phyloP scores from a whole-genome alignment of 2,113 vertebrate genomes.

The Melanostigma gelatinosum region DNA sequence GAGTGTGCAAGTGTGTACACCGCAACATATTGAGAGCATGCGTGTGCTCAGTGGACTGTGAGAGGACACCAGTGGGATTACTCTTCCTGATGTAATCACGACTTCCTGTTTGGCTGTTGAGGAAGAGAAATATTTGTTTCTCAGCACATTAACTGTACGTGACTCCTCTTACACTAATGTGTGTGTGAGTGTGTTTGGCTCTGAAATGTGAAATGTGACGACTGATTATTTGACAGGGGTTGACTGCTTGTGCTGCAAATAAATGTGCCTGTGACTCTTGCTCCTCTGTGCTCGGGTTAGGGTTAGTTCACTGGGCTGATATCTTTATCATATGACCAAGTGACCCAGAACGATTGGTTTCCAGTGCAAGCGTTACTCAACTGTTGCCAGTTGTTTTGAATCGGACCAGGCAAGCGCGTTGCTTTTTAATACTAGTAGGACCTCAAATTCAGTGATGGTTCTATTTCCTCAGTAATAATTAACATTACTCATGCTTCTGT shows the following conservation, averaged over 20 bases:
- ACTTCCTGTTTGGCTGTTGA: slow-evolving; percentile 57
- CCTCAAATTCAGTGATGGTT: not conserved
- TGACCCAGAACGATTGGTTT: slow-evolving; percentile 34
- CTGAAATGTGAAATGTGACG: slow-evolving; percentile 18
- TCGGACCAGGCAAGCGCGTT: not conserved
- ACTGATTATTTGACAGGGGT: slow-evolving; percentile 11
- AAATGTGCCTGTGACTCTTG: not conserved
- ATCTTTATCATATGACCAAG: slow-evolving; percentile 29
- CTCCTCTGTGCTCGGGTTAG: slow-evolving; percentile 1
- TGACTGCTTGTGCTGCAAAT: slow-evolving; percentile 38
- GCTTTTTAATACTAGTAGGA: not conserved
- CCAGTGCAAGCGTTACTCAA: not conserved
- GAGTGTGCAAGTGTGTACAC: slow-evolving; percentile 14
- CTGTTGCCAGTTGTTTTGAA: not conserved
- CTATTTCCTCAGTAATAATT: not conserved
- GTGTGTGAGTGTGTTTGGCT: not conserved
- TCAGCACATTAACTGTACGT: slow-evolving; percentile 2
- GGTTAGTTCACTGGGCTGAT: slow-evolving; percentile 28
- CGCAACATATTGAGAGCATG: slow-evolving; percentile 12
- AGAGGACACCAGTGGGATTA: slow-evolving; percentile 59
- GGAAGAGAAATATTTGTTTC: slow-evolving; percentile 42
- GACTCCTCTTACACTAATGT: not conserved
- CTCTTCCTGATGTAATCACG: slow-evolving; percentile 60
- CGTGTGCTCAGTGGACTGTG: slow-evolving; percentile 57
- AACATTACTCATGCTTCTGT: not conserved